Evolutionary conservation across 2,113 vertebrate species (phyloP).

Genomic region (Mastomys natalensis): DNA sequence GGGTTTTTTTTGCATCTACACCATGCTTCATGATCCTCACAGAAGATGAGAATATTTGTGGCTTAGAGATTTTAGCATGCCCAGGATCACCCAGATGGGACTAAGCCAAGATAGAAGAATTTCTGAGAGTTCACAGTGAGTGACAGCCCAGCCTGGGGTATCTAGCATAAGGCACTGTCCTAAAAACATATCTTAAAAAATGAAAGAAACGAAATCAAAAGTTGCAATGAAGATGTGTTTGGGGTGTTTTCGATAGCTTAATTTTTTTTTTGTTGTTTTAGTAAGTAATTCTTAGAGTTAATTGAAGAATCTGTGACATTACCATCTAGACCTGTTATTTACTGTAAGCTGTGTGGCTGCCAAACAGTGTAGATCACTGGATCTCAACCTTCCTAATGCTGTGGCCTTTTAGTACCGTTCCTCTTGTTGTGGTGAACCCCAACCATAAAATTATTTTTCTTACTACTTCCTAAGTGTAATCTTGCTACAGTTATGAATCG

Average conservation of each 20-base stretch:
- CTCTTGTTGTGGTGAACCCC: too few species aligned
- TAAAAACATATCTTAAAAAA: neutral
- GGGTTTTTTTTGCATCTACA: rapidly evolving
- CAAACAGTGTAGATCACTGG: neutral
- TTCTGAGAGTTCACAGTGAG: neutral
- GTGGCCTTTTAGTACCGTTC: too few species aligned
- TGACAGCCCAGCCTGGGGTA: neutral
- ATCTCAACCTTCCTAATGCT: too few species aligned
- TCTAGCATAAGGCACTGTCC: neutral
- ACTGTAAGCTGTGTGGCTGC: neutral
- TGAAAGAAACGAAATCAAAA: neutral
- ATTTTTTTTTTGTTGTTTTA: conserved; percentile 14
- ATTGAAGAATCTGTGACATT: neutral
- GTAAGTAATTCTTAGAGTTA: neutral
- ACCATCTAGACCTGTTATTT: neutral
- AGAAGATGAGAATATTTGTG: neutral
- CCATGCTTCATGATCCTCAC: neutral
- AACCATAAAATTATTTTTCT: too few species aligned
- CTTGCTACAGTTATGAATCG: too few species aligned
- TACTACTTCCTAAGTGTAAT: neutral
- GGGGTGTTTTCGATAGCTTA: neutral
- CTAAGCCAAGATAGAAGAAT: neutral
- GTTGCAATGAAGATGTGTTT: neutral
- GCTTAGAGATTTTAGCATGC: neutral
- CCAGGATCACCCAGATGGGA: neutral